Conservation (phyloP, 2,797 vertebrate species). For the Delichon dasypus region DNA sequence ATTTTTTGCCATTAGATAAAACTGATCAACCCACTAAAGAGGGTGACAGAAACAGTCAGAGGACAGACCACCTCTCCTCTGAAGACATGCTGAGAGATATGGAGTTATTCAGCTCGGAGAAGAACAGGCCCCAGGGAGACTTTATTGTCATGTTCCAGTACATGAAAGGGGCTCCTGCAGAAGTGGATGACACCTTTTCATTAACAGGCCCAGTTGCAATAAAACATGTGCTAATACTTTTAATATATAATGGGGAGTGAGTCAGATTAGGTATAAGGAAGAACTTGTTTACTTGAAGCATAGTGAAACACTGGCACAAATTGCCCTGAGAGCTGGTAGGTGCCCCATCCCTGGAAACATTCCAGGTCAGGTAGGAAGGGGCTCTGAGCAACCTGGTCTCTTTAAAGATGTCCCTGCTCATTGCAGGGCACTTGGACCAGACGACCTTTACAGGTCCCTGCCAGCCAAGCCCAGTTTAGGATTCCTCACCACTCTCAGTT, state of each 20-base stretch:
- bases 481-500: neutral
- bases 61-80: no score
- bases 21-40: no score
- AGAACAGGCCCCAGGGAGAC: neutral
- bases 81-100: no score
- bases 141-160: rapidly evolving
- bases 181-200: neutral
- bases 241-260: neutral
- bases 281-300: rapidly evolving
- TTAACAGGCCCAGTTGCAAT: neutral
- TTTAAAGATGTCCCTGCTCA: neutral
- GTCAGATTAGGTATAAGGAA: neutral
- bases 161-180: no score
- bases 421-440: neutral
- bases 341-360: neutral
- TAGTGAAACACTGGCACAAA: neutral
- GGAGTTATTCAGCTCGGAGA: neutral
- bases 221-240: neutral
- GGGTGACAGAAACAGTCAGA: no score
- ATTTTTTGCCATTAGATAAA: no score
- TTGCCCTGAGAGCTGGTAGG: neutral
- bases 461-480: neutral
- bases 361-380: rapidly evolving
- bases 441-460: neutral
- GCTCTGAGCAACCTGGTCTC: neutral